These are phyloP conservation scores for Peromyscus polionotus DNA, from an alignment of 2,113 vertebrate species.

Conservation along the genomic window DNA sequence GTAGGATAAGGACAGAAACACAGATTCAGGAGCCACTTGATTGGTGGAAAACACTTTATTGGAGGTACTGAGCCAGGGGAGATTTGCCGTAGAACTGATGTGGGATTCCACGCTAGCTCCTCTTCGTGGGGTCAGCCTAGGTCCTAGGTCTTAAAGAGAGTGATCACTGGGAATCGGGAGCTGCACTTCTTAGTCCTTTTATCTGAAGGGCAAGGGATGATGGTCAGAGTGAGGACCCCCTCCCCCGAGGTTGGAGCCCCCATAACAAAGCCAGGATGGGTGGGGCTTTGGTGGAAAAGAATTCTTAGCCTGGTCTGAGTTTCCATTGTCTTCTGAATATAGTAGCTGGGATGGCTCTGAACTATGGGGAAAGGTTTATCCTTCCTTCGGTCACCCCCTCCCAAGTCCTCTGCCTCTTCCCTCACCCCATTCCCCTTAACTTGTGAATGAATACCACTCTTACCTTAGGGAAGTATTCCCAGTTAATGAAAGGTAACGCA, in stretches of 20 bases:
- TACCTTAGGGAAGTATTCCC: slow-evolving; percentile 82
- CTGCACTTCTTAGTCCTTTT: slow-evolving; percentile 69
- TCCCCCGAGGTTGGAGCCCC: fast-evolving
- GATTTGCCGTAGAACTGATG: not conserved
- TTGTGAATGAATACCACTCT: not conserved
- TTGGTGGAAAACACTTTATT: slow-evolving; percentile 75
- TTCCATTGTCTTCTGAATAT: not conserved
- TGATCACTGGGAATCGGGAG: slow-evolving; percentile 74
- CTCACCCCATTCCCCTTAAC: not conserved
- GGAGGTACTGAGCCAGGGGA: not conserved
- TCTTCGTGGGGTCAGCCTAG: not conserved
- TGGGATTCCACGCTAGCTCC: not conserved
- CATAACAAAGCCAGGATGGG: not conserved
- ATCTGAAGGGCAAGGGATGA: slow-evolving; percentile 59
- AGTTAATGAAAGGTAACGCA: slow-evolving; percentile 81
- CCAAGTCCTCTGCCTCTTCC: not conserved
- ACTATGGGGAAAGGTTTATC: not conserved
- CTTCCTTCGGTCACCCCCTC: not conserved
- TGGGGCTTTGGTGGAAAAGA: not conserved
- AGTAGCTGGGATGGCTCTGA: not conserved
- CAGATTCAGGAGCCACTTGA: not conserved
- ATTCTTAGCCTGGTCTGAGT: not conserved
- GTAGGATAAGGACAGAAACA: slow-evolving; percentile 32
- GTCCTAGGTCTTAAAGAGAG: slow-evolving; percentile 4
- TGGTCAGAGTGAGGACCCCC: not conserved